Evolutionary conservation across 1,140 invertebrate species (phyloP).

Genomic region (Cardiocondyla obscurior): DNA sequence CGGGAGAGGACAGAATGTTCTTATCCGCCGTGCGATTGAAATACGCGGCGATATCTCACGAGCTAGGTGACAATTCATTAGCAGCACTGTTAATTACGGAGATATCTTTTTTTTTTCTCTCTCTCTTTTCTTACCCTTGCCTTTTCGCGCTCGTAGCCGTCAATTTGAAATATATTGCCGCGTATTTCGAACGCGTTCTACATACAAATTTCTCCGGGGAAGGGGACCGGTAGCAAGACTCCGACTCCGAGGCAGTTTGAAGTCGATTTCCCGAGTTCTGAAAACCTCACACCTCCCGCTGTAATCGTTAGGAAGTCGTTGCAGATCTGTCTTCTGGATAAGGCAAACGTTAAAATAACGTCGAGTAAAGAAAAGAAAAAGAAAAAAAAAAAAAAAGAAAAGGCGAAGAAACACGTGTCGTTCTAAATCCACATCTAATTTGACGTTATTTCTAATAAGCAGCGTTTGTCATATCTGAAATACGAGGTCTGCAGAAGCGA

Average conservation of each 20-base stretch:
- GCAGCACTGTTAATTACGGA: background rate
- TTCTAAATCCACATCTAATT: too few relatives aligned
- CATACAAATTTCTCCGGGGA: background rate
- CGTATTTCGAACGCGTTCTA: constrained; percentile 11
- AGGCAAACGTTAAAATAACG: too few relatives aligned
- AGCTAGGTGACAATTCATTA: constrained; percentile 20
- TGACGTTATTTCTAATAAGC: too few relatives aligned
- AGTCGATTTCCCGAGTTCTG: background rate
- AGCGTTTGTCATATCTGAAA: too few relatives aligned
- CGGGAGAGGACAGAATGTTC: background rate
- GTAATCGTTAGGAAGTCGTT: too few relatives aligned
- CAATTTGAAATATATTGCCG: constrained; percentile 15
- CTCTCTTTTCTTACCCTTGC: background rate
- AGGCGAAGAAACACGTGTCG: too few relatives aligned
- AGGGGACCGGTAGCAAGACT: background rate
- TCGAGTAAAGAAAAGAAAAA: too few relatives aligned
- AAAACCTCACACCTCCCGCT: background rate
- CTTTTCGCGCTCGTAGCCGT: background rate
- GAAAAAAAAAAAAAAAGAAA: too few relatives aligned
- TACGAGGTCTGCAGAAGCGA: background rate
- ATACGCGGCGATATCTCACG: constrained; percentile 42
- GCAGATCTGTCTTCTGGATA: too few relatives aligned
- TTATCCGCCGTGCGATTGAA: constrained; percentile 24
- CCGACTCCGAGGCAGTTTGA: constrained; percentile 6
- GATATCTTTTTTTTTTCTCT: background rate